Percentiles rank a stretch among this genome's conserved stretches.
Conservation (phyloP, 1,140 invertebrate genomes). For the Drosophila neocordata region DNA sequence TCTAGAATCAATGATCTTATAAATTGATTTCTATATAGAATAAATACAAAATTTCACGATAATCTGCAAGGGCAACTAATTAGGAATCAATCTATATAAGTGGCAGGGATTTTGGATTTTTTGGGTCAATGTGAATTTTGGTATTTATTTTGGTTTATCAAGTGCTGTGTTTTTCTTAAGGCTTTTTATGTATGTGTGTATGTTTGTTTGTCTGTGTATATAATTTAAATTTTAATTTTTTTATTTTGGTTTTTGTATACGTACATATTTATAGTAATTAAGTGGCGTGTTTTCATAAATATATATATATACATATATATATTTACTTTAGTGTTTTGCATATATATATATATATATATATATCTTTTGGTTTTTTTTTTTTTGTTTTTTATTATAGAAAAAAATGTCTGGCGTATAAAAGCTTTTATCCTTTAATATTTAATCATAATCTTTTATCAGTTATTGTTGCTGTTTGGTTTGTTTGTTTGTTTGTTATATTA, state of each 20-base stretch:
- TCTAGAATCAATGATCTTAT: too few relatives aligned
- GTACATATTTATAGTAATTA: conserved; percentile 47
- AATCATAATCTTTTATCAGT: conserved; percentile 43
- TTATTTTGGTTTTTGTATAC: conserved; percentile 50
- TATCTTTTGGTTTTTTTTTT: too few relatives aligned
- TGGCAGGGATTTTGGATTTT: background rate
- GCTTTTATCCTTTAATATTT: conserved; percentile 51
- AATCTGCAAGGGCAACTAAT: too few relatives aligned
- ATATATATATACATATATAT: conserved; percentile 18
- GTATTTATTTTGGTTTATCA: conserved; percentile 11
- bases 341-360: conserved; percentile 35
- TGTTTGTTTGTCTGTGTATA: conserved; percentile 27
- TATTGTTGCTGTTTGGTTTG: conserved; percentile 17
- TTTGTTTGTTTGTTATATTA: conserved; percentile 41
- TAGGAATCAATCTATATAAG: too few relatives aligned
- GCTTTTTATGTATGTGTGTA: conserved; percentile 53
- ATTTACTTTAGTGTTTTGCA: background rate
- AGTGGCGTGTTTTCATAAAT: conserved; percentile 45
- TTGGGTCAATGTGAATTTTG: background rate
- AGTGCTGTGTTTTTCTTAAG: conserved; percentile 54
- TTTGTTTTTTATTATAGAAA: conserved; percentile 59
- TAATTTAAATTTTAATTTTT: conserved; percentile 47
- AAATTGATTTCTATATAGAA: too few relatives aligned
- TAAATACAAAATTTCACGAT: too few relatives aligned
- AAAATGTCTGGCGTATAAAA: conserved; percentile 78